Conservation (phyloP, 2,113 vertebrate genomes). For the Castor canadensis region DNA sequence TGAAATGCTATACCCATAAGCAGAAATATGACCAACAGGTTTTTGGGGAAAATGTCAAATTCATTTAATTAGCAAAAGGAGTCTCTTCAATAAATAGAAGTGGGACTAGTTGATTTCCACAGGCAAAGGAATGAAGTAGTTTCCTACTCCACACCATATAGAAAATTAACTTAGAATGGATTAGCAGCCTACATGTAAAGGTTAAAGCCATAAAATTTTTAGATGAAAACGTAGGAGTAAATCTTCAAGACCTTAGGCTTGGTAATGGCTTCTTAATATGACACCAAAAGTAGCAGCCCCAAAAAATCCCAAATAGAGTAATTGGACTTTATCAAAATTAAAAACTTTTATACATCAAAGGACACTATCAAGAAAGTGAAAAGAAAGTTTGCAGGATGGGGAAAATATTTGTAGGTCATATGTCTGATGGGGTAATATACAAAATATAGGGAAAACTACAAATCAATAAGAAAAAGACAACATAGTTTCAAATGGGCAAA, state of each 20-base stretch:
- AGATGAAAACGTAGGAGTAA: background rate
- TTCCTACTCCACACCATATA: background rate
- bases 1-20: background rate
- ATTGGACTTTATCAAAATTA: too few relatives aligned
- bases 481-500: background rate
- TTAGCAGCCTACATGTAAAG: background rate
- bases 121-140: background rate
- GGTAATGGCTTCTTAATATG: conserved; percentile 19
- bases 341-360: too few relatives aligned
- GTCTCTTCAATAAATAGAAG: background rate
- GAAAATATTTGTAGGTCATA: conserved; percentile 17
- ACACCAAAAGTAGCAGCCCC: background rate
- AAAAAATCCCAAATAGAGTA: too few relatives aligned
- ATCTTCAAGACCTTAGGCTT: conserved; percentile 14
- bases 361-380: too few relatives aligned
- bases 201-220: background rate
- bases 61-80: background rate
- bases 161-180: background rate
- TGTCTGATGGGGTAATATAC: background rate
- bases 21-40: background rate
- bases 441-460: background rate
- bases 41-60: background rate
- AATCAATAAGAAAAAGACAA: background rate
- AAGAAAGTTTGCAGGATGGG: too few relatives aligned
- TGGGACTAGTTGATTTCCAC: background rate